These are phyloP conservation scores for Nymphalis polychloros DNA, from an alignment of 2,888 invertebrate species.

Conservation along the genomic window DNA sequence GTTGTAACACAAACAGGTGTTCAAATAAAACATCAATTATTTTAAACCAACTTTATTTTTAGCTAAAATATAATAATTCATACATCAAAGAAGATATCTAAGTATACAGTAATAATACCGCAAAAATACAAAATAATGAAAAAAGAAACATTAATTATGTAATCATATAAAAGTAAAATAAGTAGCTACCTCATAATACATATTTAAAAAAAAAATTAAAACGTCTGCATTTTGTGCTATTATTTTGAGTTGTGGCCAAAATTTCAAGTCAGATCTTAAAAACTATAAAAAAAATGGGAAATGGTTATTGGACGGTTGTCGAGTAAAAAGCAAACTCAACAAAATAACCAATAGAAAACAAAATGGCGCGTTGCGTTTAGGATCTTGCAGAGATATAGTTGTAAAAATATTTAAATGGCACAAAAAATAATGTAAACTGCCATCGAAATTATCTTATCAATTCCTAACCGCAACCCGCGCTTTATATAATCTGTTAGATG, in stretches of 20 bases:
- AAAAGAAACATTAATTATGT: conserved; percentile 32
- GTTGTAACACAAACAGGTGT: background rate
- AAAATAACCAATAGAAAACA: conserved; percentile 30
- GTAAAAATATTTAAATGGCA: conserved; percentile 29
- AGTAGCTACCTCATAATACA: conserved; percentile 67
- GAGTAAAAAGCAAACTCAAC: conserved; percentile 43
- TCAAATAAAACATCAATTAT: conserved; percentile 58
- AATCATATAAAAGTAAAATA: conserved; percentile 48
- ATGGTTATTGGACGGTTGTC: conserved; percentile 67
- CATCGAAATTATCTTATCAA: conserved; percentile 2
- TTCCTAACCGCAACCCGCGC: conserved; percentile 22
- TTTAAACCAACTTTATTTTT: conserved; percentile 82
- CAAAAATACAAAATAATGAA: conserved; percentile 59
- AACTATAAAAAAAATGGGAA: conserved; percentile 32
- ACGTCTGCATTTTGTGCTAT: conserved; percentile 43
- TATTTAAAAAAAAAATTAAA: conserved; percentile 47
- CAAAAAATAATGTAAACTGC: conserved; percentile 17
- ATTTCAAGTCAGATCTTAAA: conserved; percentile 39
- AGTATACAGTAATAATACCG: conserved; percentile 74
- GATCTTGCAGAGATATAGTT: conserved; percentile 10
- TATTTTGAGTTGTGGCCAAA: conserved; percentile 22
- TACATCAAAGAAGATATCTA: conserved; percentile 80
- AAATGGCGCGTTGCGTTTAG: conserved; percentile 28
- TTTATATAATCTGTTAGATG: background rate
- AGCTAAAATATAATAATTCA: conserved; percentile 82